phyloP scores from a whole-genome alignment of 2,888 invertebrate species.

The Horisme vitalbata region DNA sequence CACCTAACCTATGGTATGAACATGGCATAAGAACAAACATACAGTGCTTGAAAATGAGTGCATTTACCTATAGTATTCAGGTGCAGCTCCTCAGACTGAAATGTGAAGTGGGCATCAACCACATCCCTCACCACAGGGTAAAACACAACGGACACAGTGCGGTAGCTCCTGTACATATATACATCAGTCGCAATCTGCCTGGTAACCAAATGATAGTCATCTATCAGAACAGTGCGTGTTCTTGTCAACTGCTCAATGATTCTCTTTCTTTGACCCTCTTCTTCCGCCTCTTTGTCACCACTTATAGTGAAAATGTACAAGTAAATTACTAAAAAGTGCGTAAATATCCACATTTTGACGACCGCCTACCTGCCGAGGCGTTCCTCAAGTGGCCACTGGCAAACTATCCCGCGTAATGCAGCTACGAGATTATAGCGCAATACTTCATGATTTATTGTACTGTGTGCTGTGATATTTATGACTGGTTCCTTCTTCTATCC shows the following conservation, averaged over 20 bases:
- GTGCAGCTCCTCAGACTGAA: slow-evolving; percentile 76
- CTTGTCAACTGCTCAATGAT: slow-evolving; percentile 68
- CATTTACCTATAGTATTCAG: slow-evolving; percentile 76
- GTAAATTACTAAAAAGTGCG: slow-evolving; percentile 59
- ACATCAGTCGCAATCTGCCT: slow-evolving; percentile 74
- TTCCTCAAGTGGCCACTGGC: no score
- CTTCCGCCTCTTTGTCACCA: slow-evolving; percentile 63
- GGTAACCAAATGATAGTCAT: slow-evolving; percentile 70
- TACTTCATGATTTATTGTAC: slow-evolving; percentile 16
- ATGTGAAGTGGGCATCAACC: slow-evolving; percentile 71
- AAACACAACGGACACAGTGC: slow-evolving; percentile 73
- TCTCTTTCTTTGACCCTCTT: slow-evolving; percentile 61
- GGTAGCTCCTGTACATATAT: slow-evolving; percentile 73
- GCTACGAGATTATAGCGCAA: no score
- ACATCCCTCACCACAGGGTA: slow-evolving; percentile 69
- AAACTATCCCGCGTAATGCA: no score
- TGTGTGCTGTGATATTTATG: no score
- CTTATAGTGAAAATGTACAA: slow-evolving; percentile 59
- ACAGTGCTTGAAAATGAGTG: neutral
- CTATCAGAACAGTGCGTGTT: slow-evolving; percentile 66
- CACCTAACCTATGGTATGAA: no score
- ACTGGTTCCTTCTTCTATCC: no score
- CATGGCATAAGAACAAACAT: no score
- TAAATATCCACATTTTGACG: slow-evolving; percentile 58
- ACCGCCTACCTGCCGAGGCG: slow-evolving; percentile 50